These are phyloP conservation scores for Erinaceus europaeus DNA, from an alignment of 2,113 vertebrate species.

Conservation along the genomic window DNA sequence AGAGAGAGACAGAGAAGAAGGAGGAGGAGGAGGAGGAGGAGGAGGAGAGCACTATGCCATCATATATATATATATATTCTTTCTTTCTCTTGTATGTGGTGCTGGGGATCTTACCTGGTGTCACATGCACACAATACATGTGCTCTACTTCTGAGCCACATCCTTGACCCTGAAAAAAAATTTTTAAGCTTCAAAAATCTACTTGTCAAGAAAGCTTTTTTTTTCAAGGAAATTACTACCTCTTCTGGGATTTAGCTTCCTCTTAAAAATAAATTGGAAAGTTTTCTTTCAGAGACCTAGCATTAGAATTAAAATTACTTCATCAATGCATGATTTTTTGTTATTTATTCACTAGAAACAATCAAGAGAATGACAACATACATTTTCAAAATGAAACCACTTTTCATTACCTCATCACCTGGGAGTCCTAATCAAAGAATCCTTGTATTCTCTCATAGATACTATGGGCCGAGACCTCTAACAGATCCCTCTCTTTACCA, in stretches of 20 bases:
- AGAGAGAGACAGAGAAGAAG: too few species aligned
- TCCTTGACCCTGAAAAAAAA: background rate
- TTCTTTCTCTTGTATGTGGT: too few species aligned
- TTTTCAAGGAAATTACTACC: background rate
- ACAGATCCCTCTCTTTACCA: too few species aligned
- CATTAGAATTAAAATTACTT: background rate
- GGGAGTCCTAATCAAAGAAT: too few species aligned
- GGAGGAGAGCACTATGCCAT: too few species aligned
- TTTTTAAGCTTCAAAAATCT: background rate
- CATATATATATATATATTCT: too few species aligned
- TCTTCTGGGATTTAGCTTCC: background rate
- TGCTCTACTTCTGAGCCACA: background rate
- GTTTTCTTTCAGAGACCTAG: background rate
- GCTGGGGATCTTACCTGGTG: background rate
- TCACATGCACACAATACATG: too few species aligned
- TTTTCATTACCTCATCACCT: too few species aligned
- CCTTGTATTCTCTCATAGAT: too few species aligned
- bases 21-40: too few species aligned
- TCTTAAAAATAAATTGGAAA: background rate
- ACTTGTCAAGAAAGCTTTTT: background rate
- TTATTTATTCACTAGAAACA: background rate
- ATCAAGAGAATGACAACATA: background rate
- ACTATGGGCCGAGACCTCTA: too few species aligned
- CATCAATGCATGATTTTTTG: background rate
- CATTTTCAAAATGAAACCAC: constrained; percentile 29